Evolutionary conservation across 2,888 invertebrate species (phyloP), one percentile per base, ranked within the genome.

Genomic region (Blastobasis adustella): DNA sequence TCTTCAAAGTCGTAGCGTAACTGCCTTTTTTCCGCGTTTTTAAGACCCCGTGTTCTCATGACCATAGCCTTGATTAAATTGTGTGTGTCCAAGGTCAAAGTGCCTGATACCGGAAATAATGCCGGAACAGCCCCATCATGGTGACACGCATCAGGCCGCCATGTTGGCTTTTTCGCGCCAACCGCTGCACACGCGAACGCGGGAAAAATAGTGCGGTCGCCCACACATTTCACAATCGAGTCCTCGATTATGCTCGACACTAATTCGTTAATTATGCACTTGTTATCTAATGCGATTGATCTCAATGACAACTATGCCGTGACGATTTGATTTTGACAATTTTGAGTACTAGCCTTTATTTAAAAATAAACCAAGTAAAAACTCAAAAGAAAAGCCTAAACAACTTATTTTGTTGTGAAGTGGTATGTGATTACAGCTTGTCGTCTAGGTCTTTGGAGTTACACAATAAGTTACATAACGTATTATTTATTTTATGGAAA

Each of bases 41-140:
- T 23, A 23, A 23, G 23, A 23, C 23, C 23, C 23, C 23, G 23
- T 23, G 23, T 8, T 45, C 9, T 42, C 59, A 58, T 65, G 60
- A 53, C 62, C 63, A 58, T 62, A 69, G 65, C 76, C 76, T 77
- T 78, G 71, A 57, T 68, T 65, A 48, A 52, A 54, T 52, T 50
- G 46, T 40, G 42, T 51, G 65, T 71, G 57, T 59, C 60, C 71
- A 72, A 72, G 77, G 77, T 63, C 73, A 58, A 54, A 61, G 66
- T 65, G 63, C 63, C 62, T 62, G 62, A 59, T 57, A 62, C 55
- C 56, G 59, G 50, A 52, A 10, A 37, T 36, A 10, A 41, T 38
- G 49, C 51, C 58, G 60, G 61, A 59, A 58, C 51, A 51, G 41
- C 44, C 43, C 49, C 47, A 49, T 54, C 54, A 54, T 36, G 49